Percentiles rank a stretch among this genome's conserved stretches.
These are phyloP conservation scores for Butorides virescens DNA, from an alignment of 2,113 vertebrate genomes.

Conservation along the genomic window DNA sequence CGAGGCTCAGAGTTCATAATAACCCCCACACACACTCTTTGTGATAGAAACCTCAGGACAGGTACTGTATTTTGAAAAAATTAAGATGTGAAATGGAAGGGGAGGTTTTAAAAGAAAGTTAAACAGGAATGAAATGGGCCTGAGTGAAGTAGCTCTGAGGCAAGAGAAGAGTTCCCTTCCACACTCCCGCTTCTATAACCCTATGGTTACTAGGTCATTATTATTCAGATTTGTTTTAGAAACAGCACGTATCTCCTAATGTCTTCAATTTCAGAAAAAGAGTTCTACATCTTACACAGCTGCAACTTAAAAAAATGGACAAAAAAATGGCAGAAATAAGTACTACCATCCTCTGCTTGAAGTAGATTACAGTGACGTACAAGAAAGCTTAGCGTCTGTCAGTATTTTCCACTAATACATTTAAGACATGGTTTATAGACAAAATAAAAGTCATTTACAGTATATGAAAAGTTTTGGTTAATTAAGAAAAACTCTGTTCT, in stretches of 20 bases:
- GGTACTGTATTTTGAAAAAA: background rate
- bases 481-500: background rate
- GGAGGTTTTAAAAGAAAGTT: background rate
- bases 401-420: background rate
- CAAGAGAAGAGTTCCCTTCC: background rate
- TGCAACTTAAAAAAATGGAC: background rate
- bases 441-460: background rate
- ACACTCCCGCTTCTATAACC: background rate
- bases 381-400: background rate
- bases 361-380: background rate
- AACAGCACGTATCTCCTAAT: background rate
- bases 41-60: background rate
- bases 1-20: background rate
- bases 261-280: background rate
- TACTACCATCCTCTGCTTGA: background rate
- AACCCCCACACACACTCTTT: background rate
- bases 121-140: background rate
- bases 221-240: background rate
- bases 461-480: background rate
- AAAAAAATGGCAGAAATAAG: background rate
- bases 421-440: background rate
- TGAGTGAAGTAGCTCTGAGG: background rate
- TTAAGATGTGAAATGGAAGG: background rate
- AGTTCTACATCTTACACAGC: background rate
- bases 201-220: background rate